Conservation (phyloP, 2,113 vertebrate species). For the Sinocyclocheilus anophthalmus region DNA sequence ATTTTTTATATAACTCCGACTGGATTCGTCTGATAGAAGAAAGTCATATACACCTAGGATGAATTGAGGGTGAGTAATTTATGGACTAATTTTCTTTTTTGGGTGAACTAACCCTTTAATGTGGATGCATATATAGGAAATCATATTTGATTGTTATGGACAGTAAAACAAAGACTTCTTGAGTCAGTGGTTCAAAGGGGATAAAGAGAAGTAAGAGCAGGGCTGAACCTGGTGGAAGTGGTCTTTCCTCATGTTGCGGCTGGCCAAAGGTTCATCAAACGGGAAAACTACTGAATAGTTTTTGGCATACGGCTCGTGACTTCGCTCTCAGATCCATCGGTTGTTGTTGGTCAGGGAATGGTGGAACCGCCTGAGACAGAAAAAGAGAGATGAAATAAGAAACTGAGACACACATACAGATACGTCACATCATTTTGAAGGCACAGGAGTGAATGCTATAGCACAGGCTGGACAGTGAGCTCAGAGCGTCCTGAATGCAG, state of each 20-base stretch:
- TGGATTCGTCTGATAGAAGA: too few species aligned
- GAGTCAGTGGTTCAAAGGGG: neutral
- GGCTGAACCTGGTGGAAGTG: constrained; percentile 85
- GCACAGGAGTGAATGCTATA: neutral
- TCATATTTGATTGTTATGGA: neutral
- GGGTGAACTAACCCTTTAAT: neutral
- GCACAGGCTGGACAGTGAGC: neutral
- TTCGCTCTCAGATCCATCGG: constrained; percentile 91
- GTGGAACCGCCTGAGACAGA: constrained; percentile 85
- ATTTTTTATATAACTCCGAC: too few species aligned
- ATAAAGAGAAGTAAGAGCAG: neutral
- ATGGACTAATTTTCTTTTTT: too few species aligned
- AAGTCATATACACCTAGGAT: too few species aligned
- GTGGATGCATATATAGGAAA: neutral
- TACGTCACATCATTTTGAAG: neutral
- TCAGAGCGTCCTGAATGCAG: neutral
- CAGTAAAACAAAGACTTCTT: neutral
- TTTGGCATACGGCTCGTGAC: constrained; percentile 95
- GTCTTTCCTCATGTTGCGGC: constrained; percentile 86
- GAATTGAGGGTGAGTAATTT: too few species aligned
- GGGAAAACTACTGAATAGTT: constrained; percentile 95
- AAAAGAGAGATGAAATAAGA: neutral
- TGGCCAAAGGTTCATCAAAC: constrained; percentile 90
- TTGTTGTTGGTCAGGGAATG: constrained; percentile 81
- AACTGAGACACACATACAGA: constrained; percentile 7